Evolutionary conservation across 2,113 vertebrate genomes (phyloP).

Genomic region (Phaethornis superciliosus): DNA sequence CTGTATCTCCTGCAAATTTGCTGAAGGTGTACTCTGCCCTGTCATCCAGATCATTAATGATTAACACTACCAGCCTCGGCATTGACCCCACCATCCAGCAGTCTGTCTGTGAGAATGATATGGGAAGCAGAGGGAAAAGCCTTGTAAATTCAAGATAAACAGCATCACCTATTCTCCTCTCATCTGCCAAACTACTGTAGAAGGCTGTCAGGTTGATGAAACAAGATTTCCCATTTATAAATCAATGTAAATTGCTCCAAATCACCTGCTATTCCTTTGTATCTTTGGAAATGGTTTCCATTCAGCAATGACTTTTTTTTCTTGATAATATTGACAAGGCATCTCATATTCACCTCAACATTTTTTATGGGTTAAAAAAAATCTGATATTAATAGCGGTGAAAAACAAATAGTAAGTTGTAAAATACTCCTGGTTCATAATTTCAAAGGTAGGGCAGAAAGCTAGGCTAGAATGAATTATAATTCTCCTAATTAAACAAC

Average conservation of each 20-base stretch:
- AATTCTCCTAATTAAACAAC: background rate
- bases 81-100: background rate
- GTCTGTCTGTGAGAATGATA: background rate
- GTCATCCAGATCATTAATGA: too few species aligned
- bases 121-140: background rate
- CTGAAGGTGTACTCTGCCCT: background rate
- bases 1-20: background rate
- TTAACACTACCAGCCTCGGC: background rate
- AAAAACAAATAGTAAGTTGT: background rate
- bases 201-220: background rate
- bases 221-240: background rate
- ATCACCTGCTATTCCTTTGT: background rate
- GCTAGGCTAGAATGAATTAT: background rate
- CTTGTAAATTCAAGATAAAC: background rate
- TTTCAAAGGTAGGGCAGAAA: background rate
- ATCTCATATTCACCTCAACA: background rate
- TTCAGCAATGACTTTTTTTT: background rate
- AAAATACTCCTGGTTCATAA: background rate
- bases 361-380: background rate
- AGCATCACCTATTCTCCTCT: fast-evolving
- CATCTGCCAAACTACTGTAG: background rate
- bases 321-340: background rate
- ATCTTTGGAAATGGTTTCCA: background rate
- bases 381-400: background rate
- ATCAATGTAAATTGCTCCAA: background rate